Base-by-base conservation (phyloP, 1,140 invertebrate genomes). In the Acromyrmex echinatior region DNA sequence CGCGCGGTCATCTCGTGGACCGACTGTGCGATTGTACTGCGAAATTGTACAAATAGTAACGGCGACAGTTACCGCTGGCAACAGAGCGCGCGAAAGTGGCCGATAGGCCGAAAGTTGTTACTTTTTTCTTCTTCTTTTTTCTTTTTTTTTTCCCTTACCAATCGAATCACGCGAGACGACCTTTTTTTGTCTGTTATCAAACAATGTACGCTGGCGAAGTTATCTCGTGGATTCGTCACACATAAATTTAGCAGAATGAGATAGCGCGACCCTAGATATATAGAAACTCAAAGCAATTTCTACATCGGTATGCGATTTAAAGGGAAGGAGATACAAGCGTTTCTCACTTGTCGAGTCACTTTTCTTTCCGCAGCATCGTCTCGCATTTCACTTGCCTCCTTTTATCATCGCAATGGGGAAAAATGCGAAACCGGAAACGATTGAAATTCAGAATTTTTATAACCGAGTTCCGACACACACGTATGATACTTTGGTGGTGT, bases 181-280 rank as follows among this genome's bases (percentile, higher is more conserved):
- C 56, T 21, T 39, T 79, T 68, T 39, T 60, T 31, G 58, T 71
- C 79, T 85, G 70, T 88, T 80, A 88, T 88, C 89, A 63, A 87
- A 86, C 49, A 76, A 84, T 86, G 65, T 80, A 73, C 49, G 56
- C 60, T 82, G 76, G 63, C 49, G 49, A 58, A 91, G 68, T 91
- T 91, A 91, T 91, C 90, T 86, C 49, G 66, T 39, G 66, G 66
- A 89, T 87, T 91, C 86, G 90, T 91, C 90, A 91, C 77, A 91
- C 56, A 81, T 91, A 91, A 91, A 91, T 91, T 91, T 91, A 91
- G 87, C 87, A 78, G 81, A 63, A 28, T 10, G 73, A 79, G 90
- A 91, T 91, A 91, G 85, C 90, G 62, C 31, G 53, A 2, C 60
- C 86, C 49, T 51, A 51, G 49, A 51, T 14, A 51, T 16, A 51